Base-by-base conservation (phyloP, 2,888 invertebrate species). In the Arge pagana region DNA sequence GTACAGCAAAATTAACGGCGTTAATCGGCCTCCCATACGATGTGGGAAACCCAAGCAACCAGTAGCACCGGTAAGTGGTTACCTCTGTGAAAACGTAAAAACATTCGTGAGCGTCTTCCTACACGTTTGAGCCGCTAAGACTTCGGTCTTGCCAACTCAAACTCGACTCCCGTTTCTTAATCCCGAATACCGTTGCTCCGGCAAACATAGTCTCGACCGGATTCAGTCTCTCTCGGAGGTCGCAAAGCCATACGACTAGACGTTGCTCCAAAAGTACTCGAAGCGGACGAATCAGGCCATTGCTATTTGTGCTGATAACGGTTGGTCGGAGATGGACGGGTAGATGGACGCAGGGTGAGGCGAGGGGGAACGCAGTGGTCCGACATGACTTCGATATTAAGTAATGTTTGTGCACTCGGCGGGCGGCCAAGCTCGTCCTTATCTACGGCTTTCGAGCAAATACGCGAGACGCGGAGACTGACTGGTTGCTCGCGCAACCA, bases 11-110 rank as follows among this genome's bases (percentile, higher is more conserved):
- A 61, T 64, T 23, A 73, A 70, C 68, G 86, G 87, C 16, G 80
- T 83, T 57, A 85, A 83, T 72, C 76, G 88, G 55, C 84, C 85
- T 6, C 57, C 67, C 0, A 62, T 71, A 31, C 65, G 72, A 37
- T 67, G 72, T 13, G 65, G 65, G 23, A 75, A 75, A 50, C 71
- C 74, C 1, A 74, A 75, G 40, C 68, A 72, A 50, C 45, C 70
- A 10, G 66, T 71, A 3, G 57, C 66, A 4, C 66, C 73, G 62
- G 75, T 75, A 55, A 75, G 65, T 63, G 42, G 15, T n/a, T n/a
- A n/a, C n/a, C n/a, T n/a, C n/a, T n/a, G n/a, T n/a, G n/a, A n/a
- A n/a, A n/a, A n/a, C n/a, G n/a, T n/a, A n/a, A n/a, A n/a, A n/a
- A n/a, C n/a, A n/a, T n/a, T n/a, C n/a, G n/a, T n/a, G n/a, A n/a